Percentiles rank a stretch among this genome's conserved stretches.
These are phyloP conservation scores for Coenonympha glycerion DNA, from an alignment of 2,888 invertebrate species.

Conservation along the genomic window DNA sequence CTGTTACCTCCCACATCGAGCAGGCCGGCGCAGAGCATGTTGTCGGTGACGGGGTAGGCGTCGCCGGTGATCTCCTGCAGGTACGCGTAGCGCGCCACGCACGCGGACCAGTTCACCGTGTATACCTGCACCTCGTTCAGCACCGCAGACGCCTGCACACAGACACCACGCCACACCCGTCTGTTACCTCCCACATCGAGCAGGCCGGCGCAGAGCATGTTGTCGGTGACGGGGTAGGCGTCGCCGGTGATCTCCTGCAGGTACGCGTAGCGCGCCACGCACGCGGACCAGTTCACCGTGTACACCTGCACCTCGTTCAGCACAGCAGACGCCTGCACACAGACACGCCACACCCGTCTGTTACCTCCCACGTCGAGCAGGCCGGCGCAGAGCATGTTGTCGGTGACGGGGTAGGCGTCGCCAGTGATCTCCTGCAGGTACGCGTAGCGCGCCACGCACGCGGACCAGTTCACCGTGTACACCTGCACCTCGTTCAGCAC, in stretches of 20 bases:
- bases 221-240: conserved; percentile 43
- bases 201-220: conserved; percentile 64
- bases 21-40: conserved; percentile 63
- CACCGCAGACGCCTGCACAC: too few relatives aligned
- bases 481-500: conserved; percentile 45
- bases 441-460: conserved; percentile 42
- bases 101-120: conserved; percentile 36
- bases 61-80: conserved; percentile 32
- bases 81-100: conserved; percentile 38
- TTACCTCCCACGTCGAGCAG: conserved; percentile 53
- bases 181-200: conserved; percentile 54
- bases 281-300: conserved; percentile 36
- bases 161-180: too few relatives aligned
- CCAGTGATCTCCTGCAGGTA: conserved; percentile 31
- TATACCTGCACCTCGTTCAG: conserved; percentile 44
- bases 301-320: conserved; percentile 45
- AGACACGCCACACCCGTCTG: too few relatives aligned
- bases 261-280: conserved; percentile 39
- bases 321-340: conserved; percentile 27
- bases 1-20: conserved; percentile 55
- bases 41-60: conserved; percentile 43
- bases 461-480: conserved; percentile 32
- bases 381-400: conserved; percentile 63
- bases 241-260: too few relatives aligned
- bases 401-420: conserved; percentile 41